These are phyloP conservation scores for Apostichopus japonicus DNA, from an alignment of 35 echinoderm and acorn worm genomes.

Conservation along the genomic window DNA sequence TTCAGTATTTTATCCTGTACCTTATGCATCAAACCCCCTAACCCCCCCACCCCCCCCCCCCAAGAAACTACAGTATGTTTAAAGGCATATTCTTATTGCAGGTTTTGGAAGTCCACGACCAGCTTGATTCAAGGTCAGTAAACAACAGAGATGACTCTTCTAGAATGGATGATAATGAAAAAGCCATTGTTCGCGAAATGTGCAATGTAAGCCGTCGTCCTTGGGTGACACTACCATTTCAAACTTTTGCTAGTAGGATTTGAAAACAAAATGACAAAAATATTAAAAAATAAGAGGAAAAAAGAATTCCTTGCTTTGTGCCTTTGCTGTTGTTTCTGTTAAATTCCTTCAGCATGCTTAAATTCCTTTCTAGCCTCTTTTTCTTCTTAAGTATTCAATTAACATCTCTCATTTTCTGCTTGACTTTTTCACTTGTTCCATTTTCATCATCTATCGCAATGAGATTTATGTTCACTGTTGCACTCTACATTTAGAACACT, in stretches of 20 bases:
- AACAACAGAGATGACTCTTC: constrained; percentile 64
- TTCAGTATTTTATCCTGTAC: neutral
- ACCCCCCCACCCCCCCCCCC: too few species aligned
- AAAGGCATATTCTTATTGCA: constrained; percentile 60
- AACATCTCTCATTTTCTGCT: neutral
- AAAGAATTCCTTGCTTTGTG: neutral
- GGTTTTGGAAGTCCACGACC: constrained; percentile 97
- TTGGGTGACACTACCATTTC: constrained; percentile 35
- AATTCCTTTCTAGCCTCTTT: neutral
- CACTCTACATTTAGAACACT: too few species aligned
- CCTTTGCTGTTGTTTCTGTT: neutral
- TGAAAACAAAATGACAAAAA: neutral
- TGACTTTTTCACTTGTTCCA: neutral
- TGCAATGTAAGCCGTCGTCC: constrained; percentile 87
- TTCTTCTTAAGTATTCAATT: neutral
- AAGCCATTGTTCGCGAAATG: constrained; percentile 99
- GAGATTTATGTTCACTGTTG: too few species aligned
- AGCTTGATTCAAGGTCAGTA: constrained; percentile 73
- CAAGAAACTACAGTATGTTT: neutral
- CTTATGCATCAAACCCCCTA: neutral
- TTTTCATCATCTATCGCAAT: too few species aligned
- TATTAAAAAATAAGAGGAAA: neutral
- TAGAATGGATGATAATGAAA: constrained; percentile 91
- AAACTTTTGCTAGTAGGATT: neutral
- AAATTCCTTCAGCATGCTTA: neutral